These are phyloP conservation scores for Agrotis clavis DNA, from an alignment of 2,888 invertebrate species.

Conservation along the genomic window DNA sequence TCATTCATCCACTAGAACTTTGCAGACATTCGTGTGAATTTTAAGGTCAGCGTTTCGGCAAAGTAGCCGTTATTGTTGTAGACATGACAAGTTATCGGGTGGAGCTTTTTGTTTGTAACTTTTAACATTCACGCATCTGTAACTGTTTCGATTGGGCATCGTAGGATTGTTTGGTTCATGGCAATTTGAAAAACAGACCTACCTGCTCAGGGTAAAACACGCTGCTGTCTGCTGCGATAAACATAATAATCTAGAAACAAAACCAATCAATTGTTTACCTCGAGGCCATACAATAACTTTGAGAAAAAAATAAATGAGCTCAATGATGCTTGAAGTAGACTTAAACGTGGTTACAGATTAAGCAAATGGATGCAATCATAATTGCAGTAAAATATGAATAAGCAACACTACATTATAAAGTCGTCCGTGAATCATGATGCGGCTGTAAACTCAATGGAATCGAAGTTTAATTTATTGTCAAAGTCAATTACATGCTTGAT, in stretches of 20 bases:
- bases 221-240: not conserved
- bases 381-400: slow-evolving; percentile 14
- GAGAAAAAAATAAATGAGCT: slow-evolving; percentile 12
- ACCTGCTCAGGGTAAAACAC: not conserved
- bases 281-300: not conserved
- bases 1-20: slow-evolving; percentile 41
- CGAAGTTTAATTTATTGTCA: not conserved
- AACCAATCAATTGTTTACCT: slow-evolving; percentile 28
- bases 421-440: not conserved
- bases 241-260: not conserved
- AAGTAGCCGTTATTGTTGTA: slow-evolving; percentile 25
- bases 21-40: slow-evolving; percentile 28
- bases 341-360: slow-evolving; percentile 30
- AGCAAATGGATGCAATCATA: slow-evolving; percentile 18
- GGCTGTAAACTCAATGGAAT: not conserved
- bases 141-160: not conserved
- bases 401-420: not conserved
- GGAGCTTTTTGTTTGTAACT: slow-evolving; percentile 1
- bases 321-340: slow-evolving; percentile 41
- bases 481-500: not conserved
- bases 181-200: not conserved
- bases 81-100: not conserved
- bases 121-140: not conserved
- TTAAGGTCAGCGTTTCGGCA: slow-evolving; percentile 30
- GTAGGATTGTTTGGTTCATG: not conserved